phyloP scores from a whole-genome alignment of 2,888 invertebrate genomes.

The Cephus pygmeus region DNA sequence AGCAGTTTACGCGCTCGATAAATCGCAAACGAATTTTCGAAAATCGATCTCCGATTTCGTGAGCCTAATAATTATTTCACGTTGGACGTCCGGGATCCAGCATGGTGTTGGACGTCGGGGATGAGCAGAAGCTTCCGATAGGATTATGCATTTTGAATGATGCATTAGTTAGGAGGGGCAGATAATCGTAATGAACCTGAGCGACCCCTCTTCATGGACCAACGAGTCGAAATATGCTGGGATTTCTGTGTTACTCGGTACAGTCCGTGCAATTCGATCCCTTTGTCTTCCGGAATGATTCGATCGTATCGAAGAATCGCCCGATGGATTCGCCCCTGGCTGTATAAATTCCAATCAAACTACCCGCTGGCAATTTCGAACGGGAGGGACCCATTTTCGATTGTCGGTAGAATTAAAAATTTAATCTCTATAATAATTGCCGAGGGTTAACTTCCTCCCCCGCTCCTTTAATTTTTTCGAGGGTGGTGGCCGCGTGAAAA shows the following conservation, averaged over 20 bases:
- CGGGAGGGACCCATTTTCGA: background rate
- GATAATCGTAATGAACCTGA: slow-evolving; percentile 59
- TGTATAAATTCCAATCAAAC: background rate
- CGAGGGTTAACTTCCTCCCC: background rate
- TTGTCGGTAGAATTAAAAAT: background rate
- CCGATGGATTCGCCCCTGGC: background rate
- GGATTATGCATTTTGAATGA: slow-evolving; percentile 59
- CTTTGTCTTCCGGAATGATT: background rate
- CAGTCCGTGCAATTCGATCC: background rate
- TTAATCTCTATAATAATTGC: background rate
- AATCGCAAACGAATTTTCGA: no score
- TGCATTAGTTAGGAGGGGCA: slow-evolving; percentile 58
- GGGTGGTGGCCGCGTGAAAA: background rate
- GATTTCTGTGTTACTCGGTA: slow-evolving; percentile 3
- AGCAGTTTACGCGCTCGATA: background rate
- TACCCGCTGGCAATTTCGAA: background rate
- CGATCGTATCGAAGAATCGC: background rate
- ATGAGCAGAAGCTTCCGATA: slow-evolving; percentile 37
- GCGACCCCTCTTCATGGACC: slow-evolving; percentile 54
- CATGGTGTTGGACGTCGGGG: slow-evolving; percentile 31
- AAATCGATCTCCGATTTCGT: background rate
- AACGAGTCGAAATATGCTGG: slow-evolving; percentile 57
- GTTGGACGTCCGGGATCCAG: no score
- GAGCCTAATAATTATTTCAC: background rate
- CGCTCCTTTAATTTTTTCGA: background rate